Evolutionary conservation across 2,797 vertebrate species (phyloP).

Genomic region (Petrocephalus schoutedeni): DNA sequence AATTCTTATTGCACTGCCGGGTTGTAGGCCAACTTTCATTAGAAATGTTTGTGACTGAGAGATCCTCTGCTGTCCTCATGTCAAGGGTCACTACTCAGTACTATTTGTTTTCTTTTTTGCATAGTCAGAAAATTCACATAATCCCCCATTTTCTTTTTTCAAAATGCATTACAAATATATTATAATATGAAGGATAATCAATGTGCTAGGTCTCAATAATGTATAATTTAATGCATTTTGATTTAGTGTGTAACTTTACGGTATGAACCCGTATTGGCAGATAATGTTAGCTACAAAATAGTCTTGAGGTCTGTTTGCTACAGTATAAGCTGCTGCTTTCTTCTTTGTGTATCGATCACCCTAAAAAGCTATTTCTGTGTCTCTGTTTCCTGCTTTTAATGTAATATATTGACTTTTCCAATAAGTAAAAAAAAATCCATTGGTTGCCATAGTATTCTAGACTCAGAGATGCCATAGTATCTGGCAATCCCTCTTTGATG

Average conservation of each 20-base stretch:
- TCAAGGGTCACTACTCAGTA: background rate
- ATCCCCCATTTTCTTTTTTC: background rate
- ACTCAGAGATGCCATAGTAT: background rate
- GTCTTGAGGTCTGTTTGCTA: background rate
- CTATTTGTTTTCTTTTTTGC: background rate
- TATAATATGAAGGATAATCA: background rate
- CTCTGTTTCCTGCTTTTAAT: slow-evolving; percentile 14
- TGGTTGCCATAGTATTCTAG: slow-evolving; percentile 4
- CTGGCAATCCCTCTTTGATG: slow-evolving; percentile 12
- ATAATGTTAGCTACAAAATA: background rate
- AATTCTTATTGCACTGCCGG: background rate
- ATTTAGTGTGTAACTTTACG: background rate
- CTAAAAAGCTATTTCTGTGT: background rate
- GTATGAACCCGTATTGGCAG: background rate
- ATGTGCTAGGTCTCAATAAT: background rate
- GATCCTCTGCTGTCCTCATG: background rate
- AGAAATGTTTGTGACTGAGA: background rate
- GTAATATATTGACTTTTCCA: slow-evolving; percentile 9
- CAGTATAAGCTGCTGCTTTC: background rate
- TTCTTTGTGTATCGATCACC: background rate
- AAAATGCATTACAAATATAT: background rate
- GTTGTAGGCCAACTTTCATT: background rate
- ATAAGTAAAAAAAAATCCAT: background rate
- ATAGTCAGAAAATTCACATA: background rate
- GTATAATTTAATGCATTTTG: background rate